phyloP scores from a whole-genome alignment of 1,140 invertebrate genomes.

The Caenorhabditis elegans region WBcel235 BX284602.5:72001-72500 shows the following conservation, averaged over 20 bases:
- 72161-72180: slow-evolving; percentile 61
- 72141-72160: slow-evolving; percentile 61
- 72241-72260: neutral
- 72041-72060: neutral
- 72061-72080: too few relatives aligned
- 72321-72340: slow-evolving; percentile 59
- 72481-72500: slow-evolving; percentile 59
- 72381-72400: slow-evolving; percentile 62
- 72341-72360: slow-evolving; percentile 58
- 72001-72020: neutral
- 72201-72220: slow-evolving; percentile 60
- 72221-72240: slow-evolving; percentile 47
- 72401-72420: slow-evolving; percentile 61
- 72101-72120: slow-evolving; percentile 56
- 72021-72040: neutral
- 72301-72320: slow-evolving; percentile 51
- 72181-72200: slow-evolving; percentile 61
- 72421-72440: slow-evolving; percentile 55
- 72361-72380: slow-evolving; percentile 58
- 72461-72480: slow-evolving; percentile 56
- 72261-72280: too few relatives aligned
- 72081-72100: too few relatives aligned
- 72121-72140: slow-evolving; percentile 57
- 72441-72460: slow-evolving; percentile 58
- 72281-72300: slow-evolving; percentile 52